Base-by-base conservation (phyloP, 2,888 invertebrate species). In the Trachelus stipa region DNA sequence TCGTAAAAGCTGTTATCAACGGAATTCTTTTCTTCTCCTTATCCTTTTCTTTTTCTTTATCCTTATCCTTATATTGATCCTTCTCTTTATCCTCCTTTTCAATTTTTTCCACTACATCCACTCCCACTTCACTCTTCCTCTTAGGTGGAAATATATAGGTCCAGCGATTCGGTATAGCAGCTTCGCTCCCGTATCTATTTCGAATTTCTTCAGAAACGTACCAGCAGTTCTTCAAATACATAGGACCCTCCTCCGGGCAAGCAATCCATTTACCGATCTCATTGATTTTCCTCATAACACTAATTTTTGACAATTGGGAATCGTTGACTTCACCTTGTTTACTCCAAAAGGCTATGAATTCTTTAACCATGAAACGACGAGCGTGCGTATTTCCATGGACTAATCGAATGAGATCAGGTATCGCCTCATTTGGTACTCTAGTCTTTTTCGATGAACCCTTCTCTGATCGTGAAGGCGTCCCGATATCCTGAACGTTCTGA, bases 371-470 rank as follows among this genome's bases (percentile, higher is more conserved):
- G 81, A 94, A 93, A 40, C 88, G 91, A 69, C 93, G 93, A 0
- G 93, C 93, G 81, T 93, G 92, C 0, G 91, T 89, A 88, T 95
- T 96, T 0, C 95, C 95, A 88, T 96, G 95, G 3, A 96, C 87
- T 0, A 96, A 90, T 73, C 93, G 93, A 73, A 95, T 93, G 80
- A 96, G 92, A 81, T 94, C 93, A 4, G 94, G 94, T 82, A 95
- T 91, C 73, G 94, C 93, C 68, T 92, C 92, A 11, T 93, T 92
- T 1, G 92, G 90, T 4, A 93, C 85, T 75, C 87, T 89, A 23
- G 92, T 89, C 33, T 92, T 91, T 73, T 91, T 90, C 37, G 90
- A 83, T 2, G 56, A 56, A 37, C 88, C 88, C 23, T 75, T 37
- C 75, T 33, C 6, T 15, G n/a, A 15, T 40, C 33, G 23, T 6